Base-by-base conservation (phyloP, 1,140 invertebrate species). In the Drosophila orena region DNA sequence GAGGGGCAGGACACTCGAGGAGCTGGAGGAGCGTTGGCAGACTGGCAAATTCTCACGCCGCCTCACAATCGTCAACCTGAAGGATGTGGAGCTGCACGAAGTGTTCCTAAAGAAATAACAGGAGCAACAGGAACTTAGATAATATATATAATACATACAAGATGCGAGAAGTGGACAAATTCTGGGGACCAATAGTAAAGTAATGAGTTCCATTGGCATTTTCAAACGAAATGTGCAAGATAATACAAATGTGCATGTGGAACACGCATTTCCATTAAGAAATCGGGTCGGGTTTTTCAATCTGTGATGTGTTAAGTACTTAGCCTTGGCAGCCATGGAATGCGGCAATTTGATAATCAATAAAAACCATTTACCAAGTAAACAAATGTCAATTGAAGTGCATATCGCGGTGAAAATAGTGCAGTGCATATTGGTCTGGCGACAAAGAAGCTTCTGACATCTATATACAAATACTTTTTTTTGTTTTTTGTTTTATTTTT, bases 1-100 rank as follows among this genome's bases (percentile, higher is more conserved):
- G 5, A 96, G 95, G 72, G 96, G 96, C 0, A 96, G 96, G 73
- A 95, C 94, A 0, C 92, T 97, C 14, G 93, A 95, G 40, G 96
- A 97, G 91, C 96, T 97, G 54, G 94, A 95, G 77, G 93, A 94
- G 10, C 92, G 94, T 64, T 95, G 94, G 74, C 86, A 78, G 30
- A 89, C 79, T 35, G 91, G 91, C 17, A 77, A 86, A n/a, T 49
- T 79, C 27, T 38, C 66, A 6, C 47, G 85, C 0, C 35, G 79
- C 0, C 60, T 65, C 4, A 79, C 69, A 1, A 8, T 53, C 12
- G 71, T 27, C 20, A 89, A 89, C 30, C 71, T 88, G 6, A 88
- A 88, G 53, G 83, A 88, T 38, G 85, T 89, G 22, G 84, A 89
- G 40, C 62, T 89, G 44, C 73, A 60, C 34, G 85, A 89, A 59